These are phyloP conservation scores for Rhinolophus sinicus DNA, from an alignment of 2,113 vertebrate genomes.

Conservation along the genomic window DNA sequence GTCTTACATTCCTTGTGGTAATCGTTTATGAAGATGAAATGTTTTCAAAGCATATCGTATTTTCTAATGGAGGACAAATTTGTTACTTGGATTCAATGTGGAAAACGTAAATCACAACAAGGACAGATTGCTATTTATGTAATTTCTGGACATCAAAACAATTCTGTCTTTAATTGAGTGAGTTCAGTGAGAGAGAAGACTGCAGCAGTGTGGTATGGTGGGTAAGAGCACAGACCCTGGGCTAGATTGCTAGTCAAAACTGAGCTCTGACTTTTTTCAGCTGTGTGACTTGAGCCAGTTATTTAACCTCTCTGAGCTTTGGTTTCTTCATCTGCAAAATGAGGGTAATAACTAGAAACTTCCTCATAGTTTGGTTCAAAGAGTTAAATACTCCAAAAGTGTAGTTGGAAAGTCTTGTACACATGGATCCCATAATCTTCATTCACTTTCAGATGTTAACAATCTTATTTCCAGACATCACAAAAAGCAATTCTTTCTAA, in stretches of 20 bases:
- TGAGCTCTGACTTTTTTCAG: background rate
- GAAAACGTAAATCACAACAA: background rate
- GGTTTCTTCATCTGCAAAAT: background rate
- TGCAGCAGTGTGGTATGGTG: background rate
- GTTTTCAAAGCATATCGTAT: background rate
- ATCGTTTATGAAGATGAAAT: background rate
- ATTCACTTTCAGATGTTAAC: background rate
- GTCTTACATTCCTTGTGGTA: background rate
- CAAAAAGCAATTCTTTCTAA: constrained; percentile 29
- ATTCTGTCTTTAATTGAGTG: background rate
- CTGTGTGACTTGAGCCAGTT: background rate
- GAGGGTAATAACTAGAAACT: background rate
- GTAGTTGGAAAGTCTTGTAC: background rate
- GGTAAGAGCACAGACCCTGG: background rate
- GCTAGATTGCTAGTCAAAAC: background rate
- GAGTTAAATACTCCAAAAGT: background rate
- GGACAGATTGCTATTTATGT: background rate
- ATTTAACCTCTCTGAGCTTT: background rate
- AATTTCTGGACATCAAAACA: background rate
- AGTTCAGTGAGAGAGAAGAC: background rate
- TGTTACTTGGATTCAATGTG: background rate
- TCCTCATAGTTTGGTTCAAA: background rate
- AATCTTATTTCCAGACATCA: constrained; percentile 25
- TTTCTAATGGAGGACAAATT: background rate
- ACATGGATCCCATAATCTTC: background rate